These are phyloP conservation scores for Ataeniobius toweri DNA, from an alignment of 2,797 vertebrate genomes.

Conservation along the genomic window DNA sequence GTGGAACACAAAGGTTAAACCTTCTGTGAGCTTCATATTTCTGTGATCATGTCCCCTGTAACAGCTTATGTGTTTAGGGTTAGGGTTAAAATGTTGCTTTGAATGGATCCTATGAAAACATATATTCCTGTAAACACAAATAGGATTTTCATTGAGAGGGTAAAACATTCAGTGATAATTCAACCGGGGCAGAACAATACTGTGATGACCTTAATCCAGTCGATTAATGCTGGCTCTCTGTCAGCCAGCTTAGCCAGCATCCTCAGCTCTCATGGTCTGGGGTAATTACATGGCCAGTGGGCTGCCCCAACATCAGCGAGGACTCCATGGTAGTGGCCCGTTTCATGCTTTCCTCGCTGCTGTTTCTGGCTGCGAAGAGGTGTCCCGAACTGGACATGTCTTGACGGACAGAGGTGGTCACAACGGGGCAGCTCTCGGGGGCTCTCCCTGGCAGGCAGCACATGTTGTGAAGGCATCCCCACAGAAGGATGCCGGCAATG, in stretches of 20 bases:
- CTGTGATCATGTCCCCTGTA: neutral
- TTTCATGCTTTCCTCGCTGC: conserved; percentile 61
- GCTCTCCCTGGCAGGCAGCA: conserved; percentile 69
- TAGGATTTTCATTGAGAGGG: conserved; percentile 37
- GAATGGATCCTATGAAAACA: conserved; percentile 10
- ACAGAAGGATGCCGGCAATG: conserved; percentile 82
- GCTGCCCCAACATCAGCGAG: conserved; percentile 61
- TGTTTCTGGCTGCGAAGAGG: conserved; percentile 51
- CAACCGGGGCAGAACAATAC: conserved; percentile 36
- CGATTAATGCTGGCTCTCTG: conserved; percentile 52
- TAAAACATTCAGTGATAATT: conserved; percentile 32
- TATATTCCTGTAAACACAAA: conserved; percentile 17
- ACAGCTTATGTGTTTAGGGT: neutral
- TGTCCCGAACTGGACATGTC: conserved; percentile 41
- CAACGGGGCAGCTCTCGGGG: conserved; percentile 23
- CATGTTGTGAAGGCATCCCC: conserved; percentile 83
- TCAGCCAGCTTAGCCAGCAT: conserved; percentile 57
- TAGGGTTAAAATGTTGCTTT: neutral
- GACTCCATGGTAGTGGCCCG: conserved; percentile 66
- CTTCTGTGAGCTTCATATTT: conserved; percentile 5
- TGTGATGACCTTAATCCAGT: conserved; percentile 63
- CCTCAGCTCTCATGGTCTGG: conserved; percentile 70
- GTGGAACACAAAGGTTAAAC: neutral
- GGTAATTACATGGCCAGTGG: conserved; percentile 15
- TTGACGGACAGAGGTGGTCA: conserved; percentile 28